Conservation (phyloP, 2,888 invertebrate genomes). For the Adineta ricciae region DNA sequence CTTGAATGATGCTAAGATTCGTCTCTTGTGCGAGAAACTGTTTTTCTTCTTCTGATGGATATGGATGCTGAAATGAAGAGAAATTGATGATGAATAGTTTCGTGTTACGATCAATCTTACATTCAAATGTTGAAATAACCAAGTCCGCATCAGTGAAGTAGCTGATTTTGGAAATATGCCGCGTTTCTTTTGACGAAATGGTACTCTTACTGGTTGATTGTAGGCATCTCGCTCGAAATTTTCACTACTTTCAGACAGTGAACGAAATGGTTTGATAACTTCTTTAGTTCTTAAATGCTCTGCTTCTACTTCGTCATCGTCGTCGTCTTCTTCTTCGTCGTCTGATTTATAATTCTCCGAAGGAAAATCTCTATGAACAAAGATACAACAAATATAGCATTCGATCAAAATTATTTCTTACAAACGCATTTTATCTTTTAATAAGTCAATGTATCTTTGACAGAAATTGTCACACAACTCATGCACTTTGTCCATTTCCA, state of each 20-base stretch:
- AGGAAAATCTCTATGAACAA: not conserved
- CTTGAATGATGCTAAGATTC: slow-evolving; percentile 98
- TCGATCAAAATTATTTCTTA: not conserved
- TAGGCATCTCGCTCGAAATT: slow-evolving; percentile 9
- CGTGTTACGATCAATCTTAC: slow-evolving; percentile 58
- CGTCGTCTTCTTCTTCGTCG: too few species aligned
- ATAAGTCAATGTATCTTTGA: slow-evolving; percentile 98
- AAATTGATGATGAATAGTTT: not conserved
- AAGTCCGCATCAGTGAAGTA: slow-evolving; percentile 98
- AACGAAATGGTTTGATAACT: too few species aligned
- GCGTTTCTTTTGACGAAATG: slow-evolving; percentile 83
- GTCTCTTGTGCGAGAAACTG: slow-evolving; percentile 99
- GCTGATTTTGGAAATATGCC: slow-evolving; percentile 99
- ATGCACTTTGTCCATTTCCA: slow-evolving; percentile 99
- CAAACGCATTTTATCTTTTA: slow-evolving; percentile 99
- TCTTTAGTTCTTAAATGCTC: too few species aligned
- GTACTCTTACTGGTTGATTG: not conserved
- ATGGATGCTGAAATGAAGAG: slow-evolving; percentile 77
- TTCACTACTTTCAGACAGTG: not conserved
- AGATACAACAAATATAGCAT: too few species aligned
- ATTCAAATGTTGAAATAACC: slow-evolving; percentile 99
- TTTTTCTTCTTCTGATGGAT: slow-evolving; percentile 99
- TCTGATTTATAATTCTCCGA: not conserved
- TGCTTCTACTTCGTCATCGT: too few species aligned
- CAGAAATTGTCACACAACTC: slow-evolving; percentile 99